These are phyloP conservation scores for Branchinecta lindahli DNA, from an alignment of 1,140 invertebrate species.

Conservation along the genomic window DNA sequence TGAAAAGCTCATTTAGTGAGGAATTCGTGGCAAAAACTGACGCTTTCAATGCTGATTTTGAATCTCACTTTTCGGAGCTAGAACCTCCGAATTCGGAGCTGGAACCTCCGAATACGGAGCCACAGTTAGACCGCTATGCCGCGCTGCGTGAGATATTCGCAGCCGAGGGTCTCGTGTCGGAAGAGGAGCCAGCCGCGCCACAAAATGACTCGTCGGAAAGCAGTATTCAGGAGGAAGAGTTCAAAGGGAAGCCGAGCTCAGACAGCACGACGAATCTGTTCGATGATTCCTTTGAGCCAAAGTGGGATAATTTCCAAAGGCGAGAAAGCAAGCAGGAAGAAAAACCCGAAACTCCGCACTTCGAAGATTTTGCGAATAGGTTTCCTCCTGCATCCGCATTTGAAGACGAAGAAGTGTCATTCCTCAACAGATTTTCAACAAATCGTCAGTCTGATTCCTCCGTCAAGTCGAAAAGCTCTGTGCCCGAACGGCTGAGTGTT, in stretches of 20 bases:
- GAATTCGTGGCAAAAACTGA: background rate
- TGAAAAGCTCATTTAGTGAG: no score
- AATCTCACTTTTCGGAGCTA: background rate
- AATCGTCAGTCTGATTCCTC: slow-evolving; percentile 9
- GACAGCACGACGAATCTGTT: background rate
- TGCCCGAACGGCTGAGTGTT: background rate
- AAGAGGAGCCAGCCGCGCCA: background rate
- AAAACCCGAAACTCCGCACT: background rate
- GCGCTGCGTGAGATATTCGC: slow-evolving; percentile 50
- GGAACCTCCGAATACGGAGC: background rate
- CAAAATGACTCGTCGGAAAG: background rate
- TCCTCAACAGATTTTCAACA: background rate
- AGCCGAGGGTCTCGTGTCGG: slow-evolving; percentile 27
- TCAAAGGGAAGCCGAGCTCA: background rate
- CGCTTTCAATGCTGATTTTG: background rate
- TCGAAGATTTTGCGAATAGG: slow-evolving; percentile 18
- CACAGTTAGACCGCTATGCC: slow-evolving; percentile 43
- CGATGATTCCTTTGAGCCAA: slow-evolving; percentile 13
- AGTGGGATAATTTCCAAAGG: background rate
- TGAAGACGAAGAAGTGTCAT: slow-evolving; percentile 3
- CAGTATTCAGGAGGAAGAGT: slow-evolving; percentile 19
- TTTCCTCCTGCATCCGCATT: slow-evolving; percentile 15
- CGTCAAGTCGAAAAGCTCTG: background rate
- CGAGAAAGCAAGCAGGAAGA: slow-evolving; percentile 10
- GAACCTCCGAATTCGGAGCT: background rate